phyloP scores from a whole-genome alignment of 2,888 invertebrate genomes.

The Meta bourneti region DNA sequence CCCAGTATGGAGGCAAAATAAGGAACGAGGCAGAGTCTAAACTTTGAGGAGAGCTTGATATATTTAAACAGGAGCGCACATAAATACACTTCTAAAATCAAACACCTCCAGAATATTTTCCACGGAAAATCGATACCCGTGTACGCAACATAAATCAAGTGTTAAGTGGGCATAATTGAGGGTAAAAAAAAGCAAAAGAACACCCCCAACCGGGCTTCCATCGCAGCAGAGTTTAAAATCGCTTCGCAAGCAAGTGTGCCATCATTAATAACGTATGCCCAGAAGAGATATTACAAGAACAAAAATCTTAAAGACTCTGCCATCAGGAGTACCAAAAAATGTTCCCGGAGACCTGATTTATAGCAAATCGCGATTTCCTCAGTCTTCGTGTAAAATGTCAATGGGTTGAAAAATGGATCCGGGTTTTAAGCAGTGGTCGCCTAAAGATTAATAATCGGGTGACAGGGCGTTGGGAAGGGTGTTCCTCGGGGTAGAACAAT shows the following conservation, averaged over 20 bases:
- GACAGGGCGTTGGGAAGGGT: constrained; percentile 16
- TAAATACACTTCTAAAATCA: constrained; percentile 7
- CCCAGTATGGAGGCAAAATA: too few species aligned
- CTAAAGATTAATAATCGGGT: constrained; percentile 51
- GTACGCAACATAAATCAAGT: constrained; percentile 42
- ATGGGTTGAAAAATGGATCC: constrained; percentile 56
- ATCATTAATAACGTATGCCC: constrained; percentile 57
- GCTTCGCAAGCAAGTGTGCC: constrained; percentile 5
- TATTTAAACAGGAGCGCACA: background rate
- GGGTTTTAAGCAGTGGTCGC: constrained; percentile 15
- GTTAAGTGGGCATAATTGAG: constrained; percentile 42
- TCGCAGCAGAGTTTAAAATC: background rate
- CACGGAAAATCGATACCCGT: constrained; percentile 19
- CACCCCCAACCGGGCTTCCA: background rate
- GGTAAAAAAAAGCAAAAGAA: background rate
- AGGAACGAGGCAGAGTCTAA: too few species aligned
- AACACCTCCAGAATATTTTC: background rate
- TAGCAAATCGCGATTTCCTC: constrained; percentile 58
- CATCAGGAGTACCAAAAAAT: constrained; percentile 32
- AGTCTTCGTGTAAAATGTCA: constrained; percentile 60
- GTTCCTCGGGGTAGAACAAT: constrained; percentile 37
- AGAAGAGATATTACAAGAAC: constrained; percentile 22
- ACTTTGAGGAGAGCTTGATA: too few species aligned
- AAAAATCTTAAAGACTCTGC: constrained; percentile 14
- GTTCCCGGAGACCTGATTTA: constrained; percentile 38